These are phyloP conservation scores for Oscheius sp. DNA, from an alignment of 2,888 invertebrate species.

Conservation along the genomic window DNA sequence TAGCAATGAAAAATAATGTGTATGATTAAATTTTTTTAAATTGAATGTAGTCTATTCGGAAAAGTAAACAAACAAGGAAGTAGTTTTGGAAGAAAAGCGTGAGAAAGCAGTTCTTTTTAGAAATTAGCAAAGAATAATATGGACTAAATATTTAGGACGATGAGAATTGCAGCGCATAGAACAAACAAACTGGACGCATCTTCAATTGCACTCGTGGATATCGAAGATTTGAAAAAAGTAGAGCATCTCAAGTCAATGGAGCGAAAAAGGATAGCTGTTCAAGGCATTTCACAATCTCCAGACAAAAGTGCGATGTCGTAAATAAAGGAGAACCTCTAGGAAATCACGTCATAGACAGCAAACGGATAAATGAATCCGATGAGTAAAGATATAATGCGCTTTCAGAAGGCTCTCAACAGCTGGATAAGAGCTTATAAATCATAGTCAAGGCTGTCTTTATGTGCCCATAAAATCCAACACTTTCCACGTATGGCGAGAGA, in stretches of 20 bases:
- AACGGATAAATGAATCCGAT: not conserved
- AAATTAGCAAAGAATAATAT: too few species aligned
- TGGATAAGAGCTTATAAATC: too few species aligned
- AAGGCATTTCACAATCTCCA: not conserved
- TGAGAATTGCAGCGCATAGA: conserved; percentile 23
- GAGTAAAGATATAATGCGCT: too few species aligned
- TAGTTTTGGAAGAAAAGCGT: too few species aligned
- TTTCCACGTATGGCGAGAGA: not conserved
- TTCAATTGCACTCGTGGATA: not conserved
- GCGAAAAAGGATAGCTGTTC: not conserved
- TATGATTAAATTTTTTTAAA: too few species aligned
- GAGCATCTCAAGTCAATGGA: not conserved
- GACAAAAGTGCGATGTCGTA: not conserved
- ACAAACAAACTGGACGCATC: conserved; percentile 23
- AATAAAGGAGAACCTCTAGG: not conserved
- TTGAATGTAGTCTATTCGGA: too few species aligned
- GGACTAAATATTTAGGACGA: not conserved
- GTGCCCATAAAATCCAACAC: not conserved
- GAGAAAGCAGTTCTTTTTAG: too few species aligned
- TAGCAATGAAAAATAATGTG: too few species aligned
- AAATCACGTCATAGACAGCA: not conserved
- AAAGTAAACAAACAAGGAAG: too few species aligned
- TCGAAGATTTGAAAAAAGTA: not conserved
- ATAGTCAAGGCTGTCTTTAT: not conserved
- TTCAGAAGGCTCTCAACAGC: too few species aligned